These are phyloP conservation scores for Drosophila tripunctata DNA, from an alignment of 2,888 invertebrate genomes.

Conservation along the genomic window DNA sequence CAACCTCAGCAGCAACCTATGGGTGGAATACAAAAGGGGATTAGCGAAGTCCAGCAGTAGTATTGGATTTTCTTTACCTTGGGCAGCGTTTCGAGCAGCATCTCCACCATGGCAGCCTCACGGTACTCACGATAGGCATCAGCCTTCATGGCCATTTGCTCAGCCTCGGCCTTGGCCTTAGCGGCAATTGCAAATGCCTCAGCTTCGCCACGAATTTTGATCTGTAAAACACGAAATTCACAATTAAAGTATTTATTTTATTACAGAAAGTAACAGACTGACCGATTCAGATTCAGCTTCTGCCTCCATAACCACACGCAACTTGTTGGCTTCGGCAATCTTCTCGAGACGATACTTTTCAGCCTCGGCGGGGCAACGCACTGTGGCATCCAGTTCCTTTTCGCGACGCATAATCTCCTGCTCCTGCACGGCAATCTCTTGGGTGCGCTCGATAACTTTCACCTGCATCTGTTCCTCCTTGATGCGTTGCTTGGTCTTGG, in stretches of 20 bases:
- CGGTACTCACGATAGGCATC: conserved; percentile 99
- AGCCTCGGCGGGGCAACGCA: conserved; percentile 97
- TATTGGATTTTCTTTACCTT: conserved; percentile 87
- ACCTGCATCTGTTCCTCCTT: conserved; percentile 99
- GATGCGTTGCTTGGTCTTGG: conserved; percentile 97
- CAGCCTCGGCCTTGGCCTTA: conserved; percentile 97
- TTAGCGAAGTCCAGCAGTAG: not conserved
- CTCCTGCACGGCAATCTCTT: conserved; percentile 97
- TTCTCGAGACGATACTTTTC: conserved; percentile 96
- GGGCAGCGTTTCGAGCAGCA: conserved; percentile 97
- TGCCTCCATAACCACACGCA: conserved; percentile 95
- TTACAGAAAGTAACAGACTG: no score
- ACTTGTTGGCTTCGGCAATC: conserved; percentile 95
- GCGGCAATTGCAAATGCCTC: conserved; percentile 97
- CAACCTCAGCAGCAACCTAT: conserved; percentile 97
- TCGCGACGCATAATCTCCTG: conserved; percentile 97
- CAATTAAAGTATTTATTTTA: no score
- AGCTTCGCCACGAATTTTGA: conserved; percentile 93
- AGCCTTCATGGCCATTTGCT: conserved; percentile 98
- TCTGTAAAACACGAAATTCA: conserved; percentile 64
- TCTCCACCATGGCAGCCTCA: conserved; percentile 97
- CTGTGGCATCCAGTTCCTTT: conserved; percentile 95
- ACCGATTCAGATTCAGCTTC: conserved; percentile 97
- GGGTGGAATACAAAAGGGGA: conserved; percentile 13
- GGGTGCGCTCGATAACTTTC: conserved; percentile 94